Evolutionary conservation across 2,888 invertebrate genomes (phyloP), one percentile per base, ranked within the genome.

Genomic region (Cantharis nigra): DNA sequence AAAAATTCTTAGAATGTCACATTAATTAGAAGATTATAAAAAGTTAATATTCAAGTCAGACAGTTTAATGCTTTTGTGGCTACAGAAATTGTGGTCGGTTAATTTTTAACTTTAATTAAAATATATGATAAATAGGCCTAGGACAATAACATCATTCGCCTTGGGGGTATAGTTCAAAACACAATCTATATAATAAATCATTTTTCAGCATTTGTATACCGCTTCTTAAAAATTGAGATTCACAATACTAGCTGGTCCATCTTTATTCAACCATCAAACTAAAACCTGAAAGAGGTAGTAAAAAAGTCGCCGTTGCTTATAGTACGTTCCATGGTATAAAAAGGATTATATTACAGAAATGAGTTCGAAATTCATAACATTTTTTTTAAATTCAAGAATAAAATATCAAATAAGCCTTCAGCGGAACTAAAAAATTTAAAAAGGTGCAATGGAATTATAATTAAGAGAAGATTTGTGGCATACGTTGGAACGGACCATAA

Each of bases 101-200:
- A 72, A 72, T 67, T 72, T 67, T 62, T 67, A 33, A 62, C 28
- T 33, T 72, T 72, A 72, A 72, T 72, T 72, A 72, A 72, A 72
- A 49, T 30, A 49, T 67, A 67, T 72, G 67, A 72, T 67, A 72
- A 72, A 72, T 72, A 64, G 30, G 33, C 67, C 67, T 72, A 67
- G 49, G 67, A 72, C 67, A 71, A 67, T 72, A 72, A 67, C 72
- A 20, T 67, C 72, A 67, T 20, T 49, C 67, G 67, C 72, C 65
- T 63, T 23, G 14, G 23, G 62, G 72, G 72, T 33, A 72, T 65
- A 72, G 67, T 62, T 26, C 49, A 16, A 18, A 67, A 49, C 62
- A 33, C 33, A 30, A 67, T 49, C 18, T 14, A n/a, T n/a, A n/a
- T n/a, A 18, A 20, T 63, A 71, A 63, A 49, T 70, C 62, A 30